Conservation (phyloP, 2,113 vertebrate genomes). For the Ahaetulla prasina region DNA sequence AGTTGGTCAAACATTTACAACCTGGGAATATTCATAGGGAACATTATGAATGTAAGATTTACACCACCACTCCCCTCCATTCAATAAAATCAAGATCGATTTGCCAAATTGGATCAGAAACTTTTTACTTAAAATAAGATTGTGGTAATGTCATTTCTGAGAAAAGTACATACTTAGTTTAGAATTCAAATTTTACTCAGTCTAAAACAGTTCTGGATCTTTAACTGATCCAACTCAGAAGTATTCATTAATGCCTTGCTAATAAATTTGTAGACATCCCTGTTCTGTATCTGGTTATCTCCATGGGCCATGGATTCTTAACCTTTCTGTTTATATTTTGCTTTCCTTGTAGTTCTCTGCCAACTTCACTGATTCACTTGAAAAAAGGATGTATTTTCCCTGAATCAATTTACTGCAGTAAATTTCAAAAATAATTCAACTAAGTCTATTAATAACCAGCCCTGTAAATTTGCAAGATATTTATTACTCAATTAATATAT, state of each 20-base stretch:
- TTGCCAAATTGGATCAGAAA: background rate
- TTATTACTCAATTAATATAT: background rate
- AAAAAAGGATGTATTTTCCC: background rate
- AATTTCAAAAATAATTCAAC: background rate
- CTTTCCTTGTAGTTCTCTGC: background rate
- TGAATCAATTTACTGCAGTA: background rate
- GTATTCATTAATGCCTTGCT: background rate
- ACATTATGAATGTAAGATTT: background rate
- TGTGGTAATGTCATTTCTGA: conserved; percentile 41
- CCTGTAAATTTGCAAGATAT: background rate
- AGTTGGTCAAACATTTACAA: conserved; percentile 21
- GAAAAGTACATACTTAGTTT: conserved; percentile 40
- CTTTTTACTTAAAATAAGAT: conserved; percentile 17
- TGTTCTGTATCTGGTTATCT: background rate
- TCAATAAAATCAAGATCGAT: background rate
- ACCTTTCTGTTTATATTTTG: background rate
- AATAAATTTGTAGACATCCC: background rate
- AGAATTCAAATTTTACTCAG: conserved; percentile 47
- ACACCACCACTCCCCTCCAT: conserved; percentile 22
- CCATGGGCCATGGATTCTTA: background rate
- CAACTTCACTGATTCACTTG: background rate
- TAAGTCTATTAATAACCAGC: background rate
- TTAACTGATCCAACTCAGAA: background rate
- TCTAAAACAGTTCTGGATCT: background rate
- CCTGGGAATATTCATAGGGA: no score